These are phyloP conservation scores for Mamestra configurata DNA, from an alignment of 1,140 invertebrate genomes.

Conservation along the genomic window DNA sequence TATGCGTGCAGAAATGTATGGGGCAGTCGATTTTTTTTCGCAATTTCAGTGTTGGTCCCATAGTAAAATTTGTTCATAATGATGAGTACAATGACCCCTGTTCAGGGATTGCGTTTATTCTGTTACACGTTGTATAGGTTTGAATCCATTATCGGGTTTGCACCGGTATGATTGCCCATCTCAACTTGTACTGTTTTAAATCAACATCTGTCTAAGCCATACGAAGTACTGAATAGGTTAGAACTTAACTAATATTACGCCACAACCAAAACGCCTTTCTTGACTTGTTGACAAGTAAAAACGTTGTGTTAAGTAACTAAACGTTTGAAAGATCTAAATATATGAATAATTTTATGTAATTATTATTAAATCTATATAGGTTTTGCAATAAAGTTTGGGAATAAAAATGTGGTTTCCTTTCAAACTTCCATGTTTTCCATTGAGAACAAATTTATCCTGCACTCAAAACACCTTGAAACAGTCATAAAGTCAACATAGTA, in stretches of 20 bases:
- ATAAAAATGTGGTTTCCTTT: slow-evolving; percentile 39
- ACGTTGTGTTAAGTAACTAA: slow-evolving; percentile 41
- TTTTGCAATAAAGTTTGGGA: slow-evolving; percentile 59
- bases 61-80: too few species aligned
- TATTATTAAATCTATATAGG: slow-evolving; percentile 53
- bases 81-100: too few species aligned
- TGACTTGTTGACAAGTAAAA: slow-evolving; percentile 34
- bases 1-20: too few species aligned
- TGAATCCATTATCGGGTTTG: too few species aligned
- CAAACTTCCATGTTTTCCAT: background rate
- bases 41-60: too few species aligned
- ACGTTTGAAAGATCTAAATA: slow-evolving; percentile 42
- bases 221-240: slow-evolving; percentile 41
- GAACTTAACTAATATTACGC: slow-evolving; percentile 15
- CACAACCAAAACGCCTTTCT: slow-evolving; percentile 53
- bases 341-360: slow-evolving; percentile 44
- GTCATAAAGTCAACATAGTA: too few species aligned
- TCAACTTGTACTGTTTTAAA: slow-evolving; percentile 13
- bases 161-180: background rate
- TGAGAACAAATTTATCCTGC: background rate
- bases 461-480: too few species aligned
- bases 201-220: slow-evolving; percentile 18
- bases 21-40: too few species aligned
- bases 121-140: too few species aligned
- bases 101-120: too few species aligned